Evolutionary conservation across 92 coral and sea anemone genomes (phyloP).

Genomic region (Plumapathes pennacea): DNA sequence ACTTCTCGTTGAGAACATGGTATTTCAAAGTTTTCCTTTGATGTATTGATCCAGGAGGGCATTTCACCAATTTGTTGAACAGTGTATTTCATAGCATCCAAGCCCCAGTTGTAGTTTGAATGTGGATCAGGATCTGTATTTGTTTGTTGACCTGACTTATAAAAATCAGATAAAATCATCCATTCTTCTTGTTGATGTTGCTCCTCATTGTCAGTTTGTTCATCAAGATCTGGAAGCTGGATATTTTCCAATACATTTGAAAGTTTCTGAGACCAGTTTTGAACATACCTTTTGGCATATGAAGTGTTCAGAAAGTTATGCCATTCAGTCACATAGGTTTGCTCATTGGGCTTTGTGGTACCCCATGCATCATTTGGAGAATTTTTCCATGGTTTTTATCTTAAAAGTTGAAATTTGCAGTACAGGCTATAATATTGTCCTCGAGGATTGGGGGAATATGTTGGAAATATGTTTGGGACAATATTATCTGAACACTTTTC

Average conservation of each 20-base stretch:
- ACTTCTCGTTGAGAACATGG: not conserved
- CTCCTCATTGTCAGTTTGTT: constrained; percentile 11
- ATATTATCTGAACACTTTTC: constrained; percentile 5
- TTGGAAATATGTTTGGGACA: constrained; percentile 45
- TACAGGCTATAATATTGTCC: constrained; percentile 29
- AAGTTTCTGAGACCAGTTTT: constrained; percentile 39
- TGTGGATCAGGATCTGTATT: constrained; percentile 19
- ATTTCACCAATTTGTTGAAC: constrained; percentile 55
- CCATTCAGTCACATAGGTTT: constrained; percentile 22
- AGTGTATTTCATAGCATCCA: constrained; percentile 32
- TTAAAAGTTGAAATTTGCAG: constrained; percentile 40
- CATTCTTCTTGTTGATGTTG: constrained; percentile 24
- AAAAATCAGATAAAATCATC: constrained; percentile 47
- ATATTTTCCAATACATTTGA: constrained; percentile 32
- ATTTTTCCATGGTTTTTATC: constrained; percentile 51
- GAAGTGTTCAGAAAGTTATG: constrained; percentile 40
- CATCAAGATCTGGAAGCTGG: constrained; percentile 22
- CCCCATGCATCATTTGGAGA: constrained; percentile 54
- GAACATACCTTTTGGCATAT: constrained; percentile 51
- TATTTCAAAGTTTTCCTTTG: constrained; percentile 20
- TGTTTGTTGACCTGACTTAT: constrained; percentile 5
- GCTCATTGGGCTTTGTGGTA: constrained; percentile 20
- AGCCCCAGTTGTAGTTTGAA: constrained; percentile 21
- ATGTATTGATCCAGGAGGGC: constrained; percentile 34
- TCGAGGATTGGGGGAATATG: constrained; percentile 31